Evolutionary conservation across 2,797 vertebrate species (phyloP), one percentile per base, ranked within the genome.

Genomic region (Poeciliopsis paucimaculata): DNA sequence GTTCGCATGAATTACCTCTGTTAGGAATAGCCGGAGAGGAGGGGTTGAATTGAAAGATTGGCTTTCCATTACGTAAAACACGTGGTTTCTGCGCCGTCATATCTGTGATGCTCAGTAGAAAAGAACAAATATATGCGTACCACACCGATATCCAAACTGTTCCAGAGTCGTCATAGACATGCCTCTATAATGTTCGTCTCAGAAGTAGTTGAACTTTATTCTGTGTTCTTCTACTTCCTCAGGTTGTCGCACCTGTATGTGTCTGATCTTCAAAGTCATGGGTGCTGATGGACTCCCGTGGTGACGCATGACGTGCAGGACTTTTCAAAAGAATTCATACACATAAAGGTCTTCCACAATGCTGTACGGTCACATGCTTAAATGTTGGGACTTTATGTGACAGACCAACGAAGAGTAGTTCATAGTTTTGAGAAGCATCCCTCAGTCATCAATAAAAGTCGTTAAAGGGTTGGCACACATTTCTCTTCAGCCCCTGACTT

Each of bases 21-120:
- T 89, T 91, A 77, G 93, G 91, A 91, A 94, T 82, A 91, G 89
- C 88, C 82, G 36, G 88, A 94, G 93, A 96, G 97, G 96, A 97
- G 97, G 96, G 96, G 95, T 96, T 95, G 92, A 94, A 97, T 92
- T 95, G 95, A 96, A 96, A 96, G 93, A 96, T 95, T 96, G 96
- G 92, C 94, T 95, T 96, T 95, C 97, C 96, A 94, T 98, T 96
- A 98, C 96, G 96, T 96, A 95, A 75, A 95, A 97, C 97, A 98
- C 97, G 97, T 98, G 97, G 95, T 95, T 94, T 91, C 85, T 94
- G 91, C 94, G 92, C 95, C 92, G 94, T 95, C 95, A 94, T 91
- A 92, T 93, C 92, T 85, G 81, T 77, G 92, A 94, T 93, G 94
- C 92, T 86, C 82, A 84, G 88, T 90, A 86, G 26, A 70, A 70